A percentile compares a stretch with the other conserved stretches of the same genome.
Conservation (phyloP, 2,797 vertebrate species). For the Eidolon dupreanum region DNA sequence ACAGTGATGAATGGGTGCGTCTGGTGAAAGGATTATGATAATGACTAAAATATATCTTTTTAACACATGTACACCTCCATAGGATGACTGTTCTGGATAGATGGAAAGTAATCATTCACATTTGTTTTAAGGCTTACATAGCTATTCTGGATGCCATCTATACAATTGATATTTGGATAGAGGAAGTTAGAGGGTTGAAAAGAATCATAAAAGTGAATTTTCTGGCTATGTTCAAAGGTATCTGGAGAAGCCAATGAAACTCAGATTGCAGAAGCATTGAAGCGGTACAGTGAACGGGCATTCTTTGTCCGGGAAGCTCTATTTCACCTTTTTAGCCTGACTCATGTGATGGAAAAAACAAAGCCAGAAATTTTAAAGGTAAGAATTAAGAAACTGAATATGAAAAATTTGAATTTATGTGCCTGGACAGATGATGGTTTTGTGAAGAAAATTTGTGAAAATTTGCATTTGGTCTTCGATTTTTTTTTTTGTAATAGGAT, state of each 20-base stretch:
- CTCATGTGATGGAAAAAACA: slow-evolving; percentile 97
- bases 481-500: not conserved
- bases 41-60: not conserved
- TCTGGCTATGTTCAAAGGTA: slow-evolving; percentile 87
- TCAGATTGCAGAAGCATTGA: slow-evolving; percentile 97
- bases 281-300: slow-evolving; percentile 96
- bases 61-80: not conserved
- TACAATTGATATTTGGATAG: not conserved
- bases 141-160: not conserved
- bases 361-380: slow-evolving; percentile 98
- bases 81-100: not conserved
- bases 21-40: not conserved
- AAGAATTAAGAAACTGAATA: slow-evolving; percentile 62
- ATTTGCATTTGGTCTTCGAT: slow-evolving; percentile 32
- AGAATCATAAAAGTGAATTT: slow-evolving; percentile 48
- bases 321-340: slow-evolving; percentile 98
- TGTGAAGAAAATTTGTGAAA: slow-evolving; percentile 38
- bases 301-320: slow-evolving; percentile 98
- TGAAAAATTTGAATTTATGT: not conserved
- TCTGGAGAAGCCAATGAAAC: slow-evolving; percentile 98
- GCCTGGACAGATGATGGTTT: slow-evolving; percentile 27
- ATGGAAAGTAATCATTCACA: not conserved
- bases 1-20: not conserved
- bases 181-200: slow-evolving; percentile 8
- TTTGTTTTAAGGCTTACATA: not conserved